Evolutionary conservation across 2,888 invertebrate species (phyloP), one percentile per base, ranked within the genome.

Genomic region (Thelaira solivaga): DNA sequence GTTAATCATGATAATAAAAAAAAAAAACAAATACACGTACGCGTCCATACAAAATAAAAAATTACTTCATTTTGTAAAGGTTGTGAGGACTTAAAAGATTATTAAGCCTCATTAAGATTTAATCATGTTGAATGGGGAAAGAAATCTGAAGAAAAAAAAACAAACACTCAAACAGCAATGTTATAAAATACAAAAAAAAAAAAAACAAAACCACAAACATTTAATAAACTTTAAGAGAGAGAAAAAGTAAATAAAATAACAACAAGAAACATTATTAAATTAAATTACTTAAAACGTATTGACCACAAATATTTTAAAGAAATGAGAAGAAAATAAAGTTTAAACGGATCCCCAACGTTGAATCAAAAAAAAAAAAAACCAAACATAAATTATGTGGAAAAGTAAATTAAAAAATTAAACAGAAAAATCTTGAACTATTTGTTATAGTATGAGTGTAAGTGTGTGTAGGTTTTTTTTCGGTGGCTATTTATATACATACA

Each of bases 101-200:
- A 85, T 85, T 85, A 80, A 82, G 82, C 83, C 83, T 85, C 86
- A 86, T 85, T 85, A 85, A 83, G 76, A 81, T 81, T 81, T 82
- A 83, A 84, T 85, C 85, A 82, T 83, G 64, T 73, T 65, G 72
- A 75, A 69, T 43, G 64, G 18, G 39, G 39, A 43, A 41, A 57
- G 67, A 41, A 36, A 18, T 10, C 10, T 34, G 55, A 2, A 6
- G 16, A 41, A 26, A 13, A 31, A 51, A 26, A 45, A 20, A 65
- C 45, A 31, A 22, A 39, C 22, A 61, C 1, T 43, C 49, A 49
- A 51, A 29, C 51, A 34, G 53, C 57, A 59, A 26, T 43, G 31
- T 51, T 36, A 53, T 59, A 53, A 61, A 67, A 57, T 39, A 45
- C 67, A 65, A 36, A 39, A 4, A n/a, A n/a, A 61, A n/a, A 5